phyloP scores from a whole-genome alignment of 2,113 vertebrate species.

The Meriones unguiculatus region DNA sequence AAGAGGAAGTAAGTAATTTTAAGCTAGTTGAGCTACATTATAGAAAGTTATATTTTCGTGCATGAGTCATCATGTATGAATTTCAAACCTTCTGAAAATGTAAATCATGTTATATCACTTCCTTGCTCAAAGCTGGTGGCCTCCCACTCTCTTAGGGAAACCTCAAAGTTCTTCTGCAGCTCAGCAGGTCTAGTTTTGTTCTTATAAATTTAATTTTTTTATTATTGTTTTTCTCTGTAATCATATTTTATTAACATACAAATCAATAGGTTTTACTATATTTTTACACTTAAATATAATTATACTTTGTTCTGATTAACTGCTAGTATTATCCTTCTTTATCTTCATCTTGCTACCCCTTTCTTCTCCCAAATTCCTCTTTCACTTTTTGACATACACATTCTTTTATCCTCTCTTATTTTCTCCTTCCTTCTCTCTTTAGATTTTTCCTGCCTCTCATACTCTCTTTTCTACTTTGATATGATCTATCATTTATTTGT shows the following conservation, averaged over 20 bases:
- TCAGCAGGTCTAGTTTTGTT: neutral
- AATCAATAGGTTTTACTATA: neutral
- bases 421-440: neutral
- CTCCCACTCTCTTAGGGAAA: neutral
- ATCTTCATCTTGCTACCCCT: no score
- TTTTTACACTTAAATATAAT: neutral
- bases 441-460: neutral
- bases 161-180: neutral
- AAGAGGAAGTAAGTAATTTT: conserved; percentile 33
- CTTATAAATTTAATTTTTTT: neutral
- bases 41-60: conserved; percentile 28
- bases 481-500: neutral
- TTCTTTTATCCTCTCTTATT: neutral
- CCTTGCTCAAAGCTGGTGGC: neutral
- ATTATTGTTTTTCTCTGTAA: neutral
- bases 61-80: neutral
- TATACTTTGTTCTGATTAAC: neutral
- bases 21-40: neutral
- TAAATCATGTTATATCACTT: conserved; percentile 20
- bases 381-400: neutral
- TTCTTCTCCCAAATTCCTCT: neutral
- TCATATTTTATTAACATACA: neutral
- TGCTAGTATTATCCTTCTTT: neutral
- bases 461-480: neutral
- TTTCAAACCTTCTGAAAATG: conserved; percentile 37